Base-by-base conservation (phyloP, 2,888 invertebrate species). In the Drosophila formosana region DNA sequence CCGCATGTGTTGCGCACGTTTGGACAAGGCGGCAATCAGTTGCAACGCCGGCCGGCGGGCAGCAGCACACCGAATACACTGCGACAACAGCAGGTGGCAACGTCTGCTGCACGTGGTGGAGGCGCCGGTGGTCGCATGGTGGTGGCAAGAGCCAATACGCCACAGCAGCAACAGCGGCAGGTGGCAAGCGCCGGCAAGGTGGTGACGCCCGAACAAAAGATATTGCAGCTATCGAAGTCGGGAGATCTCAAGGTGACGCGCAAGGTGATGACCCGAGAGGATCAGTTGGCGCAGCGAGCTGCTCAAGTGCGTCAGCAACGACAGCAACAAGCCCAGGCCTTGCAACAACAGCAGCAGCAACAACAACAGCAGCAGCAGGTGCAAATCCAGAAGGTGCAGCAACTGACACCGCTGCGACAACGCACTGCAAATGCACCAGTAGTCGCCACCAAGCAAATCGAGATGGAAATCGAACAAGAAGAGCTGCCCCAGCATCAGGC, bases 221-320 rank as follows among this genome's bases (percentile, higher is more conserved):
- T 92, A 30, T 68, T 92, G 6, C 93, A 94, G 28, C 91, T 94
- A 0, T 93, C 94, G 0, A 94, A 93, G 88, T 93, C 90, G 83
- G 94, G 80, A 77, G 94, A 91, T 91, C 92, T 81, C 87, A 94
- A 90, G 90, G 94, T 90, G 75, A 93, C 91, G 77, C 93, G 87
- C 83, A 94, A 89, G 90, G 88, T 92, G n/a, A 91, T 91, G 83
- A 89, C 91, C n/a, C 89, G 91, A 6, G 90, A 91, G 41, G 91
- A 91, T 71, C 56, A 85, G 6, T 64, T 87, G 1, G 88, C 89
- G 2, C 90, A 90, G 56, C 85, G 87, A 11, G 58, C 74, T 5
- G 68, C 75, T 2, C 91, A 90, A 47, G 89, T 79, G 30, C 82
- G 83, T 6, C 86, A 86, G n/a, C 80, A 86, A 49, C 87, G 80